Evolutionary conservation across 2,888 invertebrate genomes (phyloP).

Genomic region (Leucophora obtusa): DNA sequence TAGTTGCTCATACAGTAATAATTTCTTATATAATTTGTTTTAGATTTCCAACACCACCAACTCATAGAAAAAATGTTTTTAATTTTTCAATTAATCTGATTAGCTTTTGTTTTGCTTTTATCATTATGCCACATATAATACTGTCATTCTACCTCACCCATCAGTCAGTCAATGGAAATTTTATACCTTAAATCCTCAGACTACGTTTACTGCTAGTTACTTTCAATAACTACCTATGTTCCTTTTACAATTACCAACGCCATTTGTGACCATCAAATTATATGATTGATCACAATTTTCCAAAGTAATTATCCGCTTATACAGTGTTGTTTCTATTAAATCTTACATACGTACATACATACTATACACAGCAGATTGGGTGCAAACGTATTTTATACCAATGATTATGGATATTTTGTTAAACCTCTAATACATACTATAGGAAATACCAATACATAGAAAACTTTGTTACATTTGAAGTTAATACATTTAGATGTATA

Average conservation of each 20-base stretch:
- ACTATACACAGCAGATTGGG: not conserved
- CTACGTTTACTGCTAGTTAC: not conserved
- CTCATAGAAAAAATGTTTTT: not conserved
- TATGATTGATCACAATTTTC: constrained; percentile 75
- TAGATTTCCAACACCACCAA: too few species aligned
- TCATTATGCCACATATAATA: not conserved
- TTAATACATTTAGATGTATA: constrained; percentile 42
- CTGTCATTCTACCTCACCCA: not conserved
- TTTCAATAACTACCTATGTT: not conserved
- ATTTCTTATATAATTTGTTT: too few species aligned
- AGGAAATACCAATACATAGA: not conserved
- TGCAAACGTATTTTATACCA: constrained; percentile 15
- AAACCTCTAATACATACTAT: constrained; percentile 20
- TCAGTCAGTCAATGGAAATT: not conserved
- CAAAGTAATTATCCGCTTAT: constrained; percentile 72
- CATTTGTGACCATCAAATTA: constrained; percentile 67
- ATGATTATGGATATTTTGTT: constrained; percentile 38
- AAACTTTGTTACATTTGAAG: constrained; percentile 34
- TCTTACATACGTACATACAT: not conserved
- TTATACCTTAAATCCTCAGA: constrained; percentile 33
- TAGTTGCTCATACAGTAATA: too few species aligned
- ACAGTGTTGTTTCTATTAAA: not conserved
- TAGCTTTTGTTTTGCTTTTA: constrained; percentile 20
- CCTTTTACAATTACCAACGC: constrained; percentile 56
- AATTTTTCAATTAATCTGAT: constrained; percentile 37